Evolutionary conservation across 2,888 invertebrate genomes (phyloP).

Genomic region (Diploptera punctata): DNA sequence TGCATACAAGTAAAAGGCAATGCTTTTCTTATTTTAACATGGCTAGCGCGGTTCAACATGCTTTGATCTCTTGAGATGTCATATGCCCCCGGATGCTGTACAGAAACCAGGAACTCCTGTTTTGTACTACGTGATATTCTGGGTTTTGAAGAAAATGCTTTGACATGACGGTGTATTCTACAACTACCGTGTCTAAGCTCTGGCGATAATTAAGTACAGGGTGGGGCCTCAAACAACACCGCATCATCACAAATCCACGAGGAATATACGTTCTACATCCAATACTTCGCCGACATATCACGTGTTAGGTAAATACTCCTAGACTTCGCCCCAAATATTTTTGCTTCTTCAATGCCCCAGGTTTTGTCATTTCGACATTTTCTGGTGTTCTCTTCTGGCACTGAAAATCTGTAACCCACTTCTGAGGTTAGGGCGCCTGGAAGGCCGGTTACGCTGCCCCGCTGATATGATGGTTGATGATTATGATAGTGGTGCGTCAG

Average conservation of each 20-base stretch:
- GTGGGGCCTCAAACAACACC: constrained; percentile 20
- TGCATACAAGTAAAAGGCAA: not conserved
- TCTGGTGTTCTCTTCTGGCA: too few species aligned
- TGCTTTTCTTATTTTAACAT: not conserved
- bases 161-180: constrained; percentile 10
- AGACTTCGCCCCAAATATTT: too few species aligned
- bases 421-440: too few species aligned
- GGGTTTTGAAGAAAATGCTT: not conserved
- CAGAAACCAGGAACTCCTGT: constrained; percentile 4
- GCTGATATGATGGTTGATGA: too few species aligned
- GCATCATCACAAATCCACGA: not conserved
- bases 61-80: constrained; percentile 18
- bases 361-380: too few species aligned
- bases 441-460: too few species aligned
- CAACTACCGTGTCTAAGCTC: constrained; percentile 5
- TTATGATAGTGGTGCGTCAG: too few species aligned
- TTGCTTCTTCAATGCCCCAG: too few species aligned
- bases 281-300: too few species aligned
- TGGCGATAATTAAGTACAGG: constrained; percentile 18
- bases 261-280: too few species aligned
- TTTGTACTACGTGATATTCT: not conserved
- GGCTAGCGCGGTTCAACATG: not conserved
- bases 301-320: too few species aligned
- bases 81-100: not conserved
- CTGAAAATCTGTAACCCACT: too few species aligned